Evolutionary conservation across 2,797 vertebrate species (phyloP).

Genomic region (Caiman crocodilus): DNA sequence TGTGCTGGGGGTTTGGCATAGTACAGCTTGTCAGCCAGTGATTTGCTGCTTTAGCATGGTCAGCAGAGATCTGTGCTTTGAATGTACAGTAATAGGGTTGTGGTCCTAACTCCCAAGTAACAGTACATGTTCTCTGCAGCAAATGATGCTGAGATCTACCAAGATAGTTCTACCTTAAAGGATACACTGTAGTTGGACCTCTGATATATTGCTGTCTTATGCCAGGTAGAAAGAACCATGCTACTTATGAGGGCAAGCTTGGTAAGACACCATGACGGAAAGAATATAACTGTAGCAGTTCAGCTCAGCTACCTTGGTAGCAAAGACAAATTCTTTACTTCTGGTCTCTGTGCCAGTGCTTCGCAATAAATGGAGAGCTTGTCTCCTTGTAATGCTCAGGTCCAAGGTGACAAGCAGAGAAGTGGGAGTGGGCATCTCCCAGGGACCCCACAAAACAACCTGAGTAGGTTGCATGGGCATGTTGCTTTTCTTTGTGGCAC

Average conservation of each 20-base stretch:
- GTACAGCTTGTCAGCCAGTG: neutral
- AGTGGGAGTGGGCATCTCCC: neutral
- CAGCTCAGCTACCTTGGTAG: neutral
- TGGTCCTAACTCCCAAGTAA: neutral
- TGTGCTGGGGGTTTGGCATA: neutral
- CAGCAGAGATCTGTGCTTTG: neutral
- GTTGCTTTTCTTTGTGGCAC: neutral
- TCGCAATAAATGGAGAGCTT: neutral
- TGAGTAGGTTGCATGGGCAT: neutral
- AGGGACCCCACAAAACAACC: neutral
- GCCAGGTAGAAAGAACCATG: fast-evolving
- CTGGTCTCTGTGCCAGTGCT: neutral
- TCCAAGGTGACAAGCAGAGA: neutral
- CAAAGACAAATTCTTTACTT: neutral
- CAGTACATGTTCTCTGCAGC: neutral
- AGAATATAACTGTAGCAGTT: neutral
- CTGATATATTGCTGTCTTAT: neutral
- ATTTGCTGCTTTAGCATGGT: neutral
- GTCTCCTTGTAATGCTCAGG: neutral
- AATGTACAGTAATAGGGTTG: neutral
- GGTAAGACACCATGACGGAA: fast-evolving
- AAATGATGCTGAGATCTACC: neutral
- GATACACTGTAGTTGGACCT: too few species aligned
- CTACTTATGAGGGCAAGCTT: neutral
- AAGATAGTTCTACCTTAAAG: neutral